phyloP scores from a whole-genome alignment of 1,140 invertebrate genomes.

The Ectropis grisescens region DNA sequence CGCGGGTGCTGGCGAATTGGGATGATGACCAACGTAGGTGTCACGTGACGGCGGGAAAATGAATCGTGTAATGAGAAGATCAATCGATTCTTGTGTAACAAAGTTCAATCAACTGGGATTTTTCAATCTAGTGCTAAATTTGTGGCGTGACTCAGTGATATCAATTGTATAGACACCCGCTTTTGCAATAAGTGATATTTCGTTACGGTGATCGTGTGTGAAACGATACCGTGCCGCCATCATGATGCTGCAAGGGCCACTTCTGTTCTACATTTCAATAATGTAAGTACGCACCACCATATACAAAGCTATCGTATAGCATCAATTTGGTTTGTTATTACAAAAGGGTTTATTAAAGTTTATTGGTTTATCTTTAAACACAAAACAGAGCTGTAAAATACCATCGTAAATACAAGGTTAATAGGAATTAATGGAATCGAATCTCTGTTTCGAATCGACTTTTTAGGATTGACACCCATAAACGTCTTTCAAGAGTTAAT shows the following conservation, averaged over 20 bases:
- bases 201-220: constrained; percentile 16
- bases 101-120: constrained; percentile 12
- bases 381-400: too few relatives aligned
- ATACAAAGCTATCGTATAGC: too few relatives aligned
- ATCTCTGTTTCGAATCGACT: too few relatives aligned
- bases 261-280: constrained; percentile 23
- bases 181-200: constrained; percentile 16
- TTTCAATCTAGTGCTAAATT: constrained; percentile 12
- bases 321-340: too few relatives aligned
- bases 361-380: too few relatives aligned
- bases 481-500: constrained; percentile 3
- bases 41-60: constrained; percentile 21
- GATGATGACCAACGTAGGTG: constrained; percentile 27
- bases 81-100: background rate
- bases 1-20: too few relatives aligned
- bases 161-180: constrained; percentile 4
- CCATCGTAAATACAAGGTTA: too few relatives aligned
- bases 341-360: too few relatives aligned
- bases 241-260: constrained; percentile 22
- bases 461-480: too few relatives aligned
- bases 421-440: too few relatives aligned
- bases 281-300: constrained; percentile 29
- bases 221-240: constrained; percentile 11
- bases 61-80: too few relatives aligned
- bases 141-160: constrained; percentile 19